Percentiles rank a stretch among this genome's conserved stretches.
These are phyloP conservation scores for Uloborus diversus DNA, from an alignment of 1,140 invertebrate species.

Conservation along the genomic window DNA sequence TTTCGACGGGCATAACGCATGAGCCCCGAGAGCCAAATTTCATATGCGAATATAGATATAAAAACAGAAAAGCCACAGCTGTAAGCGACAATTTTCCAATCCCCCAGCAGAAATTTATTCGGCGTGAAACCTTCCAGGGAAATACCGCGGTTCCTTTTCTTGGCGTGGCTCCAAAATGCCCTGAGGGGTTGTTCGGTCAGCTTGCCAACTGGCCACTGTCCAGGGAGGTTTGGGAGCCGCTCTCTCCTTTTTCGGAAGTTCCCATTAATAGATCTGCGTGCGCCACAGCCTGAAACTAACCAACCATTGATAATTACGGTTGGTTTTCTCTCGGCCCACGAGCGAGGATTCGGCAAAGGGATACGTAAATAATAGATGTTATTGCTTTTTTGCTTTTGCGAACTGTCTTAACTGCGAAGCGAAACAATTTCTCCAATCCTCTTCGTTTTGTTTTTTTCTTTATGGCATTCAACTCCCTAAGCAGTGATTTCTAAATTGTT, in stretches of 20 bases:
- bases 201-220: neutral
- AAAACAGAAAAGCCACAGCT: neutral
- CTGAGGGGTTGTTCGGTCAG: neutral
- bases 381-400: too few relatives aligned
- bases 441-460: too few relatives aligned
- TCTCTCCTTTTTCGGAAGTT: neutral
- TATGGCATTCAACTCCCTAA: too few relatives aligned
- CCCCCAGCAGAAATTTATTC: neutral
- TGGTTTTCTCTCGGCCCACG: too few relatives aligned
- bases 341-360: too few relatives aligned
- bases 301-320: neutral
- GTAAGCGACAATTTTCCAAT: neutral
- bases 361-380: too few relatives aligned
- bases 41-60: too few relatives aligned
- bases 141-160: neutral
- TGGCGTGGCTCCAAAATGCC: neutral
- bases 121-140: neutral
- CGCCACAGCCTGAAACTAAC: neutral
- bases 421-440: too few relatives aligned
- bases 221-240: neutral
- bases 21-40: too few relatives aligned
- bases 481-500: too few relatives aligned
- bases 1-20: neutral
- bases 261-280: too few relatives aligned
- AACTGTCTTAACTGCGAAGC: too few relatives aligned